Conservation (phyloP, 2,113 vertebrate genomes). For the Peromyscus leucopus region DNA sequence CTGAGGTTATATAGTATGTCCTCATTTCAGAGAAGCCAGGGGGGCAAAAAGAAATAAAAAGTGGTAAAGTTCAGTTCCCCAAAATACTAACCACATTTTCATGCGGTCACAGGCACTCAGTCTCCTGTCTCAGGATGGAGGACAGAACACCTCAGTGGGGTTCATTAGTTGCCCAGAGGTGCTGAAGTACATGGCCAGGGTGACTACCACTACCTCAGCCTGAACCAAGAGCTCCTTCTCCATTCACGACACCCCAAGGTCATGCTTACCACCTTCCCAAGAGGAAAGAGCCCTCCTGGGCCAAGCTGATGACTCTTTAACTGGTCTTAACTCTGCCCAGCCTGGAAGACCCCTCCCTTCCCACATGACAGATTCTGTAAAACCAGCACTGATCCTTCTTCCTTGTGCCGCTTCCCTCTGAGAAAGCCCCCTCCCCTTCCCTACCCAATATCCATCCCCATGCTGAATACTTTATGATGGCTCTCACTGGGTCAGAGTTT, state of each 20-base stretch:
- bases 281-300: not conserved
- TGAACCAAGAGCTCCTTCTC: not conserved
- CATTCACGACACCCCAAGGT: not conserved
- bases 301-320: not conserved
- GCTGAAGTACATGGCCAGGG: too few relatives aligned
- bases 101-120: not conserved
- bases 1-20: not conserved
- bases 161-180: not conserved
- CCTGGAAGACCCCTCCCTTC: not conserved
- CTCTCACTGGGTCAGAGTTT: not conserved
- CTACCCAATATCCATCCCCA: not conserved
- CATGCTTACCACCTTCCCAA: not conserved
- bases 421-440: not conserved
- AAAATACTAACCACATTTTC: not conserved
- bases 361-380: not conserved
- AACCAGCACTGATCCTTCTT: not conserved
- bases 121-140: not conserved
- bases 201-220: not conserved
- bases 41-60: not conserved
- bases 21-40: not conserved
- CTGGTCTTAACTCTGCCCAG: not conserved
- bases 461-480: not conserved
- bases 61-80: not conserved
- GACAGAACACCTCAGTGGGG: not conserved
- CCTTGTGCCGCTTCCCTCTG: too few relatives aligned